phyloP scores from a whole-genome alignment of 2,888 invertebrate species.

The Polydrusus tereticollis region DNA sequence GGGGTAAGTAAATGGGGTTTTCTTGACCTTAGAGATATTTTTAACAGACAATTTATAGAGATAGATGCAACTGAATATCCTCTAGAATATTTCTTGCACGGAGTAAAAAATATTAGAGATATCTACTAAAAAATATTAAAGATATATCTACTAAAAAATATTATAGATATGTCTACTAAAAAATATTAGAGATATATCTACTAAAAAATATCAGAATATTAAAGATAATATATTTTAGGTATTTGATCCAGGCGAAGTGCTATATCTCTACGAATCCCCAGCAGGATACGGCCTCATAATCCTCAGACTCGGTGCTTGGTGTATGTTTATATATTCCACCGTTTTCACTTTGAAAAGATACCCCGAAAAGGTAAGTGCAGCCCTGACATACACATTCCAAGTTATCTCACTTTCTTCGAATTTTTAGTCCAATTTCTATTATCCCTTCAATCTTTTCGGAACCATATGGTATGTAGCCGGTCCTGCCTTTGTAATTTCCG shows the following conservation, averaged over 20 bases:
- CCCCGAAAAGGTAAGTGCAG: conserved; percentile 77
- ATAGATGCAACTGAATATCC: too few species aligned
- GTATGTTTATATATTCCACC: conserved; percentile 78
- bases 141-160: too few species aligned
- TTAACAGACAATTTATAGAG: not conserved
- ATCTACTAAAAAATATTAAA: too few species aligned
- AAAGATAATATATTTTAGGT: conserved; percentile 56
- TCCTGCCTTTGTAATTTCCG: conserved; percentile 78
- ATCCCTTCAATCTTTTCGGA: conserved; percentile 78
- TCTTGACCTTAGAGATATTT: too few species aligned
- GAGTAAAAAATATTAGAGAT: conserved; percentile 1
- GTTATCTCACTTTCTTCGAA: not conserved
- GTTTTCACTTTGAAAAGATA: conserved; percentile 86
- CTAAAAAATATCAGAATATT: too few species aligned
- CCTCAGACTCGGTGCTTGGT: conserved; percentile 84
- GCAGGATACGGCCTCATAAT: conserved; percentile 87
- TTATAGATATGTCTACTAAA: too few species aligned
- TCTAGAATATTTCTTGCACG: too few species aligned
- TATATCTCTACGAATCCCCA: conserved; percentile 91
- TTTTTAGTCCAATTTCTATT: conserved; percentile 79
- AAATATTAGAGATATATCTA: too few species aligned
- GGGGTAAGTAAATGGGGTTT: too few species aligned
- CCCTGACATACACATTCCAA: too few species aligned
- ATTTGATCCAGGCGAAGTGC: conserved; percentile 91
- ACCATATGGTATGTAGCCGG: conserved; percentile 84